Evolutionary conservation across 2,888 invertebrate genomes (phyloP), one percentile per base, ranked within the genome.

Genomic region (Anagyrus pseudococci): DNA sequence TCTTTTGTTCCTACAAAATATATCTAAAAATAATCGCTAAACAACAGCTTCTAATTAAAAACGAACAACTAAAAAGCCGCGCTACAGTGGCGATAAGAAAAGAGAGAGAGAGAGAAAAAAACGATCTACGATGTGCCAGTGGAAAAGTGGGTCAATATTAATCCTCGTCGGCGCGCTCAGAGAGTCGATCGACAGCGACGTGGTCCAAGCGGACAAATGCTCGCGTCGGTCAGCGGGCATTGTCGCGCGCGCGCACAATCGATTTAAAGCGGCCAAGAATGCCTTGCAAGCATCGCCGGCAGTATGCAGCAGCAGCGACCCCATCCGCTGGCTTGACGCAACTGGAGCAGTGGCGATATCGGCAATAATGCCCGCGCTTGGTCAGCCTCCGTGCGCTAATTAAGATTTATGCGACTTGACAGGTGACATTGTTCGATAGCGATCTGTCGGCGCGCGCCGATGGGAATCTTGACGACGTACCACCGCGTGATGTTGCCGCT

Each of bases 361-460:
- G 6, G 15, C 4, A 41, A 4, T 37, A 33, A 49, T 37, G 48
- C 37, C 47, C 37, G 50, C 29, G 22, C 26, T 29, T 37, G 48
- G 43, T 50, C 47, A 29, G 3, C n/a, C 37, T n/a, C 25, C 26
- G 22, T 29, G 37, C 29, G 47, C 64, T 64, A 64, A 64, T 64
- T 64, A 64, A 64, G 57, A 64, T 64, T 64, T 64, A 60, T 61
- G 19, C 52, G 48, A 25, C 19, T 13, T 22, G 49, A 54, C 48
- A 60, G 59, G 29, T 59, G 52, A 59, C 59, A 60, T 57, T 60
- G 54, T 57, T 50, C 40, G 59, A 64, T 64, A 46, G 17, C 44
- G 23, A 61, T 53, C 44, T 19, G 22, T 33, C n/a, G 4, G 10
- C n/a, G 29, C 13, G 2, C 33, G 33, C 10, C 15, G 33, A 37